Conservation (phyloP, 2,113 vertebrate genomes). For the Hyaena hyaena region DNA sequence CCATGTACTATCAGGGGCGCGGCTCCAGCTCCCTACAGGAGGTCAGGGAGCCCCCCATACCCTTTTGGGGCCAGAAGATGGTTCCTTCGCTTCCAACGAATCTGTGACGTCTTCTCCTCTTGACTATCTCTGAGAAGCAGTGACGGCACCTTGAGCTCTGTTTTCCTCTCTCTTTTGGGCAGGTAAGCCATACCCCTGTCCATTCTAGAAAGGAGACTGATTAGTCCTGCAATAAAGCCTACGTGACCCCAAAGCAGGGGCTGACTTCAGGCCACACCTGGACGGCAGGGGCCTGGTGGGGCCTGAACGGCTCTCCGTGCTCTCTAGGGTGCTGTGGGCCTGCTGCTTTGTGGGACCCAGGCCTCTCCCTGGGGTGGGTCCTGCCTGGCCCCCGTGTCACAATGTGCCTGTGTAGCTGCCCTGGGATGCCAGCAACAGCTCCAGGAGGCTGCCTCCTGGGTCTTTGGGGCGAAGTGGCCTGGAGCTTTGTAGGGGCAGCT, state of each 20-base stretch:
- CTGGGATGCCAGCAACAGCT: rapidly evolving
- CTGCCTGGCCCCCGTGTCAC: neutral
- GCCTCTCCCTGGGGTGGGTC: neutral
- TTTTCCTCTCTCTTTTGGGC: neutral
- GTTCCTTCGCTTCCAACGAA: neutral
- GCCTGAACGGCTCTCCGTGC: neutral
- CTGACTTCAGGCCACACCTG: neutral
- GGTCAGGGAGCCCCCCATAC: neutral
- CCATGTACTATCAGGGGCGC: too few species aligned
- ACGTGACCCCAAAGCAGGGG: neutral
- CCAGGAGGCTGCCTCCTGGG: neutral
- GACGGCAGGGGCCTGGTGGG: neutral
- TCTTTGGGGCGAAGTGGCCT: neutral
- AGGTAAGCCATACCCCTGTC: neutral
- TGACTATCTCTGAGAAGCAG: neutral
- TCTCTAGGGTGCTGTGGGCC: neutral
- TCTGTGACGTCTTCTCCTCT: neutral
- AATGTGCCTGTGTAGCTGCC: neutral
- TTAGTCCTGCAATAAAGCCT: neutral
- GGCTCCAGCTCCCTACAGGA: neutral
- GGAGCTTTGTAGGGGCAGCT: neutral
- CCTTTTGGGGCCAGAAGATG: neutral
- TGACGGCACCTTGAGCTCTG: neutral
- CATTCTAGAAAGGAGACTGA: neutral
- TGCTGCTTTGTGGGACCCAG: rapidly evolving